phyloP scores from a whole-genome alignment of 2,888 invertebrate genomes.

The Eupithecia vulgata region DNA sequence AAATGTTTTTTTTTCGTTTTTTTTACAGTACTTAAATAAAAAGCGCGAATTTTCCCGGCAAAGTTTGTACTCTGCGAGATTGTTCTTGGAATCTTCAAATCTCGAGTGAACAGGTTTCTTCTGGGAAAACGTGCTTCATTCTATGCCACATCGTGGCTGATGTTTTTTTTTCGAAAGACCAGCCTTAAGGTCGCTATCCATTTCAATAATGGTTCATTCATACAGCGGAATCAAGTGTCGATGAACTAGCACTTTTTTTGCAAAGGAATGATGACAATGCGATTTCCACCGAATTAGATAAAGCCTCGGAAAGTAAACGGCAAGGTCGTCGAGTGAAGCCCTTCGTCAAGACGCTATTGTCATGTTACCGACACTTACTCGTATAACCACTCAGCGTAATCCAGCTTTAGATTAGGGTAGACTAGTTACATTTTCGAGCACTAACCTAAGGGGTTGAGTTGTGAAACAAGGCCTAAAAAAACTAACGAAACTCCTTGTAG shows the following conservation, averaged over 20 bases:
- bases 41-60: no score
- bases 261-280: background rate
- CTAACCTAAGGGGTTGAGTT: no score
- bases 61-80: no score
- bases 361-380: background rate
- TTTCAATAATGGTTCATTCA: background rate
- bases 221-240: background rate
- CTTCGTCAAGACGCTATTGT: background rate
- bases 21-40: no score
- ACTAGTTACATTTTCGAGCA: background rate
- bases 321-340: conserved; percentile 3
- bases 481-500: no score
- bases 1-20: no score
- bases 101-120: no score
- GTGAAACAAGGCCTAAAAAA: no score
- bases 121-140: no score
- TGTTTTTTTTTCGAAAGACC: no score
- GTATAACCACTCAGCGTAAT: background rate
- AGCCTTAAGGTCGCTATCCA: background rate
- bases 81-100: no score
- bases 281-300: background rate
- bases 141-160: no score
- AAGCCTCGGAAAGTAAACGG: background rate
- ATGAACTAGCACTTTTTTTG: background rate
- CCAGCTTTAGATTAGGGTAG: background rate